phyloP scores from a whole-genome alignment of 2,797 vertebrate species.

The Cercopithecus neglectus region DNA sequence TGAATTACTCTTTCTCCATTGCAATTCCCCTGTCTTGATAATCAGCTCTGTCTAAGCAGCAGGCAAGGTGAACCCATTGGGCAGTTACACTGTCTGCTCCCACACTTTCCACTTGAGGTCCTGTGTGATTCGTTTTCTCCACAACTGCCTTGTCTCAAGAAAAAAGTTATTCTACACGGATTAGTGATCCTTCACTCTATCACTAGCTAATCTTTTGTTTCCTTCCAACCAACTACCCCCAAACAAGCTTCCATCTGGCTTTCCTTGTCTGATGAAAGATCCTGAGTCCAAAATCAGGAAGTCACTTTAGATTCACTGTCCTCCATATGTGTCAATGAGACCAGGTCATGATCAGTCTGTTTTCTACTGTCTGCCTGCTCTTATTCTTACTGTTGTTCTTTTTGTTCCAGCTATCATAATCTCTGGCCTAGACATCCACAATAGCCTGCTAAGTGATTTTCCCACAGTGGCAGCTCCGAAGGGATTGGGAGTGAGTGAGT shows the following conservation, averaged over 20 bases:
- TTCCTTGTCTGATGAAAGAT: not conserved
- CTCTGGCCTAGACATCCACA: not conserved
- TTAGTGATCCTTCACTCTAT: not conserved
- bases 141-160: not conserved
- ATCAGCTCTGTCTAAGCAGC: not conserved
- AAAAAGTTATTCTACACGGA: not conserved
- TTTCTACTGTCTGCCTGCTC: not conserved
- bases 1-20: not conserved
- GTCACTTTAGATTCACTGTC: not conserved
- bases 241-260: not conserved
- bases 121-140: not conserved
- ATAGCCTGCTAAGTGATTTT: not conserved
- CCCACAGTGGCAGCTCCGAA: not conserved
- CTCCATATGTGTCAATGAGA: not conserved
- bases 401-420: slow-evolving; percentile 9
- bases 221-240: not conserved
- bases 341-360: not conserved
- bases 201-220: not conserved
- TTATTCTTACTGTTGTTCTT: not conserved
- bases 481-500: not conserved
- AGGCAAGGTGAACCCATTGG: not conserved
- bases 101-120: not conserved
- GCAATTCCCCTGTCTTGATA: not conserved
- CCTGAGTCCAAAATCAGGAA: not conserved
- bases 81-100: not conserved